Conservation (phyloP, 2,113 vertebrate species). For the Pan troglodytes region NHGRI_mPanTro3-v2.1_pri NC_072412.2:54936501-54937000, state of each 20-base stretch:
- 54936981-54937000: conserved; percentile 56
- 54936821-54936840: not conserved
- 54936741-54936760: not conserved
- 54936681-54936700: not conserved
- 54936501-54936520: not conserved
- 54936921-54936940: conserved; percentile 95
- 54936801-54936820: not conserved
- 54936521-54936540: not conserved
- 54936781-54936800: not conserved
- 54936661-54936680: not conserved
- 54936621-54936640: not conserved
- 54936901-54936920: conserved; percentile 96
- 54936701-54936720: not conserved
- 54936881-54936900: conserved; percentile 61
- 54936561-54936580: conserved; percentile 5
- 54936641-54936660: not conserved
- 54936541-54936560: not conserved
- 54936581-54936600: not conserved
- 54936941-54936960: conserved; percentile 95
- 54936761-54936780: not conserved
- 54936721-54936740: not conserved
- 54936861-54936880: not conserved
- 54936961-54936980: conserved; percentile 89
- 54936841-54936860: not conserved
- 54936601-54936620: not conserved